Evolutionary conservation across 2,888 invertebrate genomes (phyloP).

Genomic region (Tinea semifulvella): DNA sequence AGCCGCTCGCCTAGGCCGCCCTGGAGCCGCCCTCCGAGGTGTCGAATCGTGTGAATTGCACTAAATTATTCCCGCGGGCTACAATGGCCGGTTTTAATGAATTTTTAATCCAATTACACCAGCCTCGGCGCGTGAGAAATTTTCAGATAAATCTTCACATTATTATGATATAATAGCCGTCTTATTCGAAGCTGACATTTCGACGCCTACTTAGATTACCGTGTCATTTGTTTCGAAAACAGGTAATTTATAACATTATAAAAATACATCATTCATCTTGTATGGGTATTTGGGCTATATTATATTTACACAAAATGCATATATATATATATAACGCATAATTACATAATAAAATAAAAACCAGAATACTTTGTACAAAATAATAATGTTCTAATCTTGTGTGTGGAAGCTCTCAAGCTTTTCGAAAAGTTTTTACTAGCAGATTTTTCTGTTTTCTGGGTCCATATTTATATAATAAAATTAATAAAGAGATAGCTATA

Average conservation of each 20-base stretch:
- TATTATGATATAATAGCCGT: constrained; percentile 35
- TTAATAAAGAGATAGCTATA: too few species aligned
- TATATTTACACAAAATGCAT: too few species aligned
- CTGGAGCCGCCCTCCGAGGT: constrained; percentile 34
- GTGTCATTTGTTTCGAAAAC: constrained; percentile 8
- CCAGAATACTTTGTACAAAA: too few species aligned
- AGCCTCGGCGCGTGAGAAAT: constrained; percentile 50
- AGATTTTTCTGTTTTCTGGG: too few species aligned
- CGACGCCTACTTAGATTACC: constrained; percentile 8
- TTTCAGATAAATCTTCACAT: constrained; percentile 50
- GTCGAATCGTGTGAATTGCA: constrained; percentile 53
- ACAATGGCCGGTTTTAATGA: constrained; percentile 56
- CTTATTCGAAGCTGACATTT: constrained; percentile 22
- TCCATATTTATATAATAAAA: too few species aligned
- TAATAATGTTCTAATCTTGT: too few species aligned
- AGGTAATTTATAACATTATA: background rate
- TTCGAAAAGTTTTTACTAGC: too few species aligned
- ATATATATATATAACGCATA: too few species aligned
- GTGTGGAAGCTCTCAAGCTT: too few species aligned
- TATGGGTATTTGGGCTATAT: too few species aligned
- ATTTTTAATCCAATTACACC: constrained; percentile 66
- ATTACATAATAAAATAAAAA: too few species aligned
- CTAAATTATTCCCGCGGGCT: constrained; percentile 62
- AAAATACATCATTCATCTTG: background rate
- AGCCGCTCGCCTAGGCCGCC: too few species aligned